Base-by-base conservation (phyloP, 2,888 invertebrate genomes). In the Brenthis daphne region DNA sequence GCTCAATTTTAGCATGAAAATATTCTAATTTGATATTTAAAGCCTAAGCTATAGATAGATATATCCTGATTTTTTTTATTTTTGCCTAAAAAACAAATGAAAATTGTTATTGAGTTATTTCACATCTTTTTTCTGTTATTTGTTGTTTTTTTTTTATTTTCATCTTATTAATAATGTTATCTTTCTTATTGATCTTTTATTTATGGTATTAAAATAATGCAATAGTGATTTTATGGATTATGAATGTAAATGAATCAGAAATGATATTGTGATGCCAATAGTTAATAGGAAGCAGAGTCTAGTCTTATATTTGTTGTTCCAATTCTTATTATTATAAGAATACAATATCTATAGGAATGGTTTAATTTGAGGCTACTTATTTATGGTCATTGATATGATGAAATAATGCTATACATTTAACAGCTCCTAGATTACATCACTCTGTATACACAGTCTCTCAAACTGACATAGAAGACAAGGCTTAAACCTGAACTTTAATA, bases 221-320 rank as follows among this genome's bases (percentile, higher is more conserved):
- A 57, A n/a, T 16, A n/a, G 16, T 51, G 51, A 16, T 51, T 2
- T 51, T 51, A 16, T 51, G 51, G 3, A 16, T 14, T 20, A 50
- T 67, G 53, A 29, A 70, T 60, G 51, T 55, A 43, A 43, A 43
- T 58, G 33, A 58, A 55, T 64, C 20, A 51, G 50, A 58, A 50
- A 33, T 61, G 47, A 50, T 54, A 54, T 51, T 55, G 47, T 57
- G 33, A 70, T 64, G 57, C 64, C 61, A 57, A 66, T 71, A 72
- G 65, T 67, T 68, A 29, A 67, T n/a, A 29, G 55, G 51, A 54
- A 60, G 67, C 69, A 70, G 65, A 77, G 74, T 81, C 81, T 83
- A 82, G 82, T 83, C 82, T 77, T 71, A 76, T 77, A 76, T 77
- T 77, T 80, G 78, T 78, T 77, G 64, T 72, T 72, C 64, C 65